These are phyloP conservation scores for Emmelina monodactyla DNA, from an alignment of 2,888 invertebrate genomes.

Conservation along the genomic window DNA sequence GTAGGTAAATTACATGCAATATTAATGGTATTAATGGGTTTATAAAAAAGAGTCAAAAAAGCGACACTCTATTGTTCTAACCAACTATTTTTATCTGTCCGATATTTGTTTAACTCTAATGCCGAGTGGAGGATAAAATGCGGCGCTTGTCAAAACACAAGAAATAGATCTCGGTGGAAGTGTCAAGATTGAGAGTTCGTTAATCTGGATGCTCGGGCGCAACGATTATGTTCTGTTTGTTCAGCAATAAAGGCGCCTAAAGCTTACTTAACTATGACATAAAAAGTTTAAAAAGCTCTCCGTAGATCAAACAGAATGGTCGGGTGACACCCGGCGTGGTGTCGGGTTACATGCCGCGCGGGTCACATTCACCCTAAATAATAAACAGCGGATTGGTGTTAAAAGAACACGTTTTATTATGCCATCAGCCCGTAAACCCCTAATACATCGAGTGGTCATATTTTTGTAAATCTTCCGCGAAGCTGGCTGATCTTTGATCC, in stretches of 20 bases:
- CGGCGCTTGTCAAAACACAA: conserved; percentile 19
- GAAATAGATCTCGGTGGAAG: conserved; percentile 18
- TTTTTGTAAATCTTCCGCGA: conserved; percentile 51
- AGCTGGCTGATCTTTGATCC: too few species aligned
- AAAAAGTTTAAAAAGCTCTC: conserved; percentile 66
- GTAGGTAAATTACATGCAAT: too few species aligned
- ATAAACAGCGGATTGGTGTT: conserved; percentile 64
- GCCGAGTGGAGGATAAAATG: conserved; percentile 3
- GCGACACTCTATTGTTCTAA: too few species aligned
- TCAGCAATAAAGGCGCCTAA: conserved; percentile 58
- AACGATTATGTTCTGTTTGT: conserved; percentile 52
- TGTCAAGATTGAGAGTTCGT: conserved; percentile 27
- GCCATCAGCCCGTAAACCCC: conserved; percentile 50
- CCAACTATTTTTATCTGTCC: too few species aligned
- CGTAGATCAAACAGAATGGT: conserved; percentile 67
- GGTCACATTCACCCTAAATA: conserved; percentile 61
- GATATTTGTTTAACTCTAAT: too few species aligned
- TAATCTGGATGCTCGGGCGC: conserved; percentile 27
- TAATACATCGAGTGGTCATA: conserved; percentile 40
- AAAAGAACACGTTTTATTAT: conserved; percentile 61
- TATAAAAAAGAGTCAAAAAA: too few species aligned
- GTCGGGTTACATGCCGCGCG: conserved; percentile 41
- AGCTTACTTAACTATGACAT: conserved; percentile 58
- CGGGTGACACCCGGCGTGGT: conserved; percentile 51
- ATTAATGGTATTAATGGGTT: too few species aligned